A percentile compares a stretch with the other conserved stretches of the same genome.
These are phyloP conservation scores for Vimba vimba DNA, from an alignment of 2,113 vertebrate species.

Conservation along the genomic window DNA sequence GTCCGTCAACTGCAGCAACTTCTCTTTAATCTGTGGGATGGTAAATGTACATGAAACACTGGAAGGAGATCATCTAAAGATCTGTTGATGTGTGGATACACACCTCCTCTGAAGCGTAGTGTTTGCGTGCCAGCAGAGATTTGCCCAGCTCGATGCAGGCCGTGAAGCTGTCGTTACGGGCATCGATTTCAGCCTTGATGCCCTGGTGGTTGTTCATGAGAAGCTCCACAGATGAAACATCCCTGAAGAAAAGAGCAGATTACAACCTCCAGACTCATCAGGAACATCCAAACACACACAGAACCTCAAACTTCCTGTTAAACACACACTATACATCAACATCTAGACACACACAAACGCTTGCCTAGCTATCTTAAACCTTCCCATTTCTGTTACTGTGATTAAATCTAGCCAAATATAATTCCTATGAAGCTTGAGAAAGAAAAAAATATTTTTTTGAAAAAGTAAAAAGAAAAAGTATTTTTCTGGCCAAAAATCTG, in stretches of 20 bases:
- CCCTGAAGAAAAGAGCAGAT: slow-evolving; percentile 71
- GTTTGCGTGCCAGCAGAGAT: slow-evolving; percentile 89
- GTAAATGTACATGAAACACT: background rate
- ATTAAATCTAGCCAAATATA: too few species aligned
- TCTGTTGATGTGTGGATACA: background rate
- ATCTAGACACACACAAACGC: too few species aligned
- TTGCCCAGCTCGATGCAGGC: slow-evolving; percentile 95
- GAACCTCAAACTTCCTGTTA: too few species aligned
- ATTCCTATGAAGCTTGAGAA: too few species aligned
- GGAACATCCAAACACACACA: too few species aligned
- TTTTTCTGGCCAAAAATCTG: too few species aligned
- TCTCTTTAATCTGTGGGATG: slow-evolving; percentile 89
- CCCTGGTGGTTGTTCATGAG: slow-evolving; percentile 99
- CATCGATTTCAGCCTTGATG: slow-evolving; percentile 97
- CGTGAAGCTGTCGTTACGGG: slow-evolving; percentile 95
- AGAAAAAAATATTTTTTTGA: too few species aligned
- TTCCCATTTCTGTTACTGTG: too few species aligned
- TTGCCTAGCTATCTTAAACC: too few species aligned
- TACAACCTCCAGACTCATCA: background rate
- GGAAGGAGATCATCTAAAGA: background rate
- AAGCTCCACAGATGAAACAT: slow-evolving; percentile 94
- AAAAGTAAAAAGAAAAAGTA: too few species aligned
- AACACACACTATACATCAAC: too few species aligned
- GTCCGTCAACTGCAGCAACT: slow-evolving; percentile 92
- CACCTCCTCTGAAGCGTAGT: slow-evolving; percentile 96